phyloP scores from a whole-genome alignment of 2,797 vertebrate genomes.

The Vireo griseus region DNA sequence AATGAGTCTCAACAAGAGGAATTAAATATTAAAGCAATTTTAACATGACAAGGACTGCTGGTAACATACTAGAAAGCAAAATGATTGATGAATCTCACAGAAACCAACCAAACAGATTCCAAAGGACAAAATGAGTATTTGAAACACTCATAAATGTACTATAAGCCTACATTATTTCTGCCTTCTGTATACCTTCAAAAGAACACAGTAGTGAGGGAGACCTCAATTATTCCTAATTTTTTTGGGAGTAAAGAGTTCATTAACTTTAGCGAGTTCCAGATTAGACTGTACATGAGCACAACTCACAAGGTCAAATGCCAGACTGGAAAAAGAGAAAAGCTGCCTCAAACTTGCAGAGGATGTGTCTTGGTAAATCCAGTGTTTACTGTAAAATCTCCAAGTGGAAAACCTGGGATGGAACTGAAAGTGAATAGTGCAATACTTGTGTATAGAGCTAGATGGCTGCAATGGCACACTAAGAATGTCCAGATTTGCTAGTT shows the following conservation, averaged over 20 bases:
- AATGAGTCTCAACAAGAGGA: not conserved
- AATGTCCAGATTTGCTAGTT: not conserved
- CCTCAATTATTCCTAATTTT: not conserved
- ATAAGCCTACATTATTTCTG: not conserved
- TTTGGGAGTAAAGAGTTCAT: not conserved
- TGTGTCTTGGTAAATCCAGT: not conserved
- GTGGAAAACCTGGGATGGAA: not conserved
- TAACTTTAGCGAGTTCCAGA: not conserved
- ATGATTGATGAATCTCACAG: not conserved
- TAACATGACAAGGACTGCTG: not conserved
- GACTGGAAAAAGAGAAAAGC: not conserved
- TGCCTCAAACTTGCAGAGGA: not conserved
- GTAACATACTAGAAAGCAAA: not conserved
- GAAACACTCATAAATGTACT: not conserved
- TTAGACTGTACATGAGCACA: not conserved
- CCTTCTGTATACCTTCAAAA: not conserved
- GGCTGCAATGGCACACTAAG: constrained; percentile 40
- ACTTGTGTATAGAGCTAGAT: constrained; percentile 17
- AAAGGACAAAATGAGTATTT: not conserved
- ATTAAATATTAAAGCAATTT: not conserved
- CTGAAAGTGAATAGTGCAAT: not conserved
- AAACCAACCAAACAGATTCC: not conserved
- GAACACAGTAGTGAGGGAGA: not conserved
- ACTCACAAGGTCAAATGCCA: not conserved
- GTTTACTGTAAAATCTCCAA: not conserved